These are phyloP conservation scores for Dyspetes luteomarginatus DNA, from an alignment of 2,888 invertebrate species.

Conservation along the genomic window DNA sequence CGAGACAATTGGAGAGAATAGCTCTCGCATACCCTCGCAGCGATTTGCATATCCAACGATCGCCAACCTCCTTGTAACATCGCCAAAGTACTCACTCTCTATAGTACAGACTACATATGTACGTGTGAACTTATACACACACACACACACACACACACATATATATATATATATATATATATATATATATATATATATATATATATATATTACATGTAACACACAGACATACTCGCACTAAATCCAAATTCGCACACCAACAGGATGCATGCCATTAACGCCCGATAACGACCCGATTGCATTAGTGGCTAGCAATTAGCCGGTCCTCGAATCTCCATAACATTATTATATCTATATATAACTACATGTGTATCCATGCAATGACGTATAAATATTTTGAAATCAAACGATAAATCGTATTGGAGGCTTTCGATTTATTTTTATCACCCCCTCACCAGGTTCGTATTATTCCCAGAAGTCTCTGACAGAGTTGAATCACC, in stretches of 20 bases:
- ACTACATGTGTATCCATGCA: slow-evolving; percentile 68
- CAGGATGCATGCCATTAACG: slow-evolving; percentile 71
- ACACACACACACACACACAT: background rate
- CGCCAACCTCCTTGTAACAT: slow-evolving; percentile 37
- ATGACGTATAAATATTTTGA: slow-evolving; percentile 77
- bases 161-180: slow-evolving; percentile 15
- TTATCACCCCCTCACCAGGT: slow-evolving; percentile 11
- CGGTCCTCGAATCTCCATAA: slow-evolving; percentile 45
- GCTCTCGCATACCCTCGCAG: slow-evolving; percentile 31
- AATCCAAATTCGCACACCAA: slow-evolving; percentile 63
- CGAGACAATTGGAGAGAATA: slow-evolving; percentile 22
- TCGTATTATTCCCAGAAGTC: background rate
- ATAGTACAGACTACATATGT: slow-evolving; percentile 5
- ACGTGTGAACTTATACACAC: slow-evolving; percentile 7
- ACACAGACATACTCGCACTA: slow-evolving; percentile 20
- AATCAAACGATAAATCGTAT: slow-evolving; percentile 54
- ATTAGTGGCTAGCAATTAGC: slow-evolving; percentile 64
- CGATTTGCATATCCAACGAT: slow-evolving; percentile 62
- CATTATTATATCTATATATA: slow-evolving; percentile 29
- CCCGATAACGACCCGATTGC: slow-evolving; percentile 62
- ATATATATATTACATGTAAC: background rate
- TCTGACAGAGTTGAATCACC: background rate
- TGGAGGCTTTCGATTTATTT: slow-evolving; percentile 27
- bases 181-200: background rate
- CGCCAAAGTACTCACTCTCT: slow-evolving; percentile 23